phyloP scores from a whole-genome alignment of 2,888 invertebrate genomes.

The Xestoiulus laeticollis region DNA sequence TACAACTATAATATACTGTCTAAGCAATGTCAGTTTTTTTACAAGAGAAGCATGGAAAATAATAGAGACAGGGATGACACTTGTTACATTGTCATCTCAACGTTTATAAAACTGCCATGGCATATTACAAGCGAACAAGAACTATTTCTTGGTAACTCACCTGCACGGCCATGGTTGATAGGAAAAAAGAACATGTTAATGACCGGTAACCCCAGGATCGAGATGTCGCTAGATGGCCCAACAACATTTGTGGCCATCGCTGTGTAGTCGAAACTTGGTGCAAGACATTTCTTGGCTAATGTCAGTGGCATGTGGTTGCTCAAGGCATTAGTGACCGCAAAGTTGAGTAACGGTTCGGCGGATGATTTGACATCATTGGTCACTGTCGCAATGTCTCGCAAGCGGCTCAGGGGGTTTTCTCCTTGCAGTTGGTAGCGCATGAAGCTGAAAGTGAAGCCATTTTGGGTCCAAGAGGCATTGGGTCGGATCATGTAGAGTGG shows the following conservation, averaged over 20 bases:
- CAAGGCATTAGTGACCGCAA: background rate
- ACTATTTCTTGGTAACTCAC: background rate
- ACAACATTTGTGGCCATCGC: background rate
- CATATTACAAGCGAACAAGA: background rate
- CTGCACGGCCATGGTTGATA: background rate
- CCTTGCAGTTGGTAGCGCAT: background rate
- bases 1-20: no score
- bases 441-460: background rate
- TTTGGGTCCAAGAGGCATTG: background rate
- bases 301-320: background rate
- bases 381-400: background rate
- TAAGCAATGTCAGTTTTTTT: no score
- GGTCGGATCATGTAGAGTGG: background rate
- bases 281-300: background rate
- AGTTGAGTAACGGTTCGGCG: background rate
- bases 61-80: no score
- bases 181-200: background rate
- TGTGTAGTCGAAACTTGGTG: background rate
- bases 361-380: background rate
- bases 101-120: background rate
- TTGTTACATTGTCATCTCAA: background rate
- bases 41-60: no score
- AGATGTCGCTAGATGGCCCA: background rate
- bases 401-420: background rate
- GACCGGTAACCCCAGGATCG: background rate